Percentiles rank a stretch among this genome's conserved stretches.
These are phyloP conservation scores for Harpalus rufipes DNA, from an alignment of 2,888 invertebrate genomes.

Conservation along the genomic window DNA sequence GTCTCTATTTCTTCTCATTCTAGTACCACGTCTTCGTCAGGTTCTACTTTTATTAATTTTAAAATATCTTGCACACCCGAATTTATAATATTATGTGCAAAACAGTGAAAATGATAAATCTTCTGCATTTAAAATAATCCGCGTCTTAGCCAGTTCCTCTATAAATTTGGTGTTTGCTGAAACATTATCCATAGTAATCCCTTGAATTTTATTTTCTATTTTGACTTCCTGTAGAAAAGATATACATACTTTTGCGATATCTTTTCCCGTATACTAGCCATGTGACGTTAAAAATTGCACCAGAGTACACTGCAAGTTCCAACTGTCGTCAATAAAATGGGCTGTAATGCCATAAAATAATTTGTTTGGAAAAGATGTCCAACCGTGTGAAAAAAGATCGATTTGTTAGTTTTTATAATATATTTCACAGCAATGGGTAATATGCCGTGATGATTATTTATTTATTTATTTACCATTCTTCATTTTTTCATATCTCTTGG, in stretches of 20 bases:
- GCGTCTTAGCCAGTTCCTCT: constrained; percentile 66
- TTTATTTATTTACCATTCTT: no score
- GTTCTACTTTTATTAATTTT: constrained; percentile 53
- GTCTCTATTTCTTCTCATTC: not conserved
- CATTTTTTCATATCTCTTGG: no score
- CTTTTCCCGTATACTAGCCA: constrained; percentile 70
- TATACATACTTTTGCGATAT: constrained; percentile 67
- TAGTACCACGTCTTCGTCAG: not conserved
- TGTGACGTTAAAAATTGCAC: constrained; percentile 70
- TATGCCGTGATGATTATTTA: no score
- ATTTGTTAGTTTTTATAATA: no score
- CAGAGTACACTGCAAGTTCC: constrained; percentile 69
- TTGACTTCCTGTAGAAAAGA: constrained; percentile 67
- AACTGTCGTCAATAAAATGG: constrained; percentile 70
- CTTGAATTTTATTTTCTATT: constrained; percentile 69
- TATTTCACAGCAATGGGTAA: no score
- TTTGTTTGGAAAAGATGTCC: not conserved
- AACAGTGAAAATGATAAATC: constrained; percentile 71
- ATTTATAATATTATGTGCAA: constrained; percentile 71
- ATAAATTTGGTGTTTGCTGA: constrained; percentile 70
- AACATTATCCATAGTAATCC: constrained; percentile 71
- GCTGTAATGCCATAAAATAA: constrained; percentile 70
- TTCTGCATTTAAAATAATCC: constrained; percentile 15
- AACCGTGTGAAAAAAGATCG: no score
- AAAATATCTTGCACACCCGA: constrained; percentile 70